phyloP scores from a whole-genome alignment of 2,888 invertebrate species.

The Cantharis flavilabris region DNA sequence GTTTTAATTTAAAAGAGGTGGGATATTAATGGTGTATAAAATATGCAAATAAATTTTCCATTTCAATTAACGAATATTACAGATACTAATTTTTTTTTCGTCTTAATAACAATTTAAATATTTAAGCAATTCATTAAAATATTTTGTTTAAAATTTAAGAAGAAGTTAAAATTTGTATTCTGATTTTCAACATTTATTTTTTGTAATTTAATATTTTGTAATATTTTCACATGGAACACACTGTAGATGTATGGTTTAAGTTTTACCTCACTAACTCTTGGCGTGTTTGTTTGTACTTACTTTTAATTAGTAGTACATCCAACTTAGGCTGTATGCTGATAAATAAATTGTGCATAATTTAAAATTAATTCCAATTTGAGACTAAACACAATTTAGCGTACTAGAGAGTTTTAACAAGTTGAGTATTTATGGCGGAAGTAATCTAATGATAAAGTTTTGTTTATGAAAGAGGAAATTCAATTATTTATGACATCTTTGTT shows the following conservation, averaged over 20 bases:
- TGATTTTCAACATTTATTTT: too few relatives aligned
- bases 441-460: slow-evolving; percentile 20
- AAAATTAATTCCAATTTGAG: slow-evolving; percentile 9
- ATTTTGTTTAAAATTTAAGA: neutral
- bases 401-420: slow-evolving; percentile 12
- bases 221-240: neutral
- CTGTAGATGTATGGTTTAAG: neutral
- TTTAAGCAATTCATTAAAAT: neutral
- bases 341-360: slow-evolving; percentile 8
- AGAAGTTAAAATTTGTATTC: too few relatives aligned
- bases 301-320: neutral
- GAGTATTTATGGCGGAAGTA: slow-evolving; percentile 20
- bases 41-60: neutral
- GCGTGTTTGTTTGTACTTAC: neutral
- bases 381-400: slow-evolving; percentile 21
- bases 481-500: neutral
- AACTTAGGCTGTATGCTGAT: neutral
- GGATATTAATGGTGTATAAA: neutral
- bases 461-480: slow-evolving; percentile 2
- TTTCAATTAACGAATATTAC: neutral
- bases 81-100: neutral
- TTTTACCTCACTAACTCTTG: neutral
- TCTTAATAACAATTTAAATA: neutral
- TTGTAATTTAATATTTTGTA: too few relatives aligned
- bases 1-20: neutral